Base-by-base conservation (phyloP, 2,113 vertebrate genomes). In the Otis tarda region DNA sequence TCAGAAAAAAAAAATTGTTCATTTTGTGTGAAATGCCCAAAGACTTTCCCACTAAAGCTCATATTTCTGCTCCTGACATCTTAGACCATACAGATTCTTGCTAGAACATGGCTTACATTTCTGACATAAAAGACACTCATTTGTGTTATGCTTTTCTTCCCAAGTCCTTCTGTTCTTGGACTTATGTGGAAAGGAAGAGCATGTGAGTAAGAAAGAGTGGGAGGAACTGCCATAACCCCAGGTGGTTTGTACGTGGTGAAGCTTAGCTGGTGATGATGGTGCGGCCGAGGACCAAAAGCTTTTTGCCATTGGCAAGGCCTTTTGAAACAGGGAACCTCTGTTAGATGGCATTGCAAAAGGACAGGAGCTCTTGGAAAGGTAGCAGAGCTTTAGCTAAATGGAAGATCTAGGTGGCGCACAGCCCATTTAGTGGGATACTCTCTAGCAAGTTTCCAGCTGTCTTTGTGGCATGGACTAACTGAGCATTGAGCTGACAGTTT, bases 171-270 rank as follows among this genome's bases (percentile, higher is more conserved):
- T 56, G 12, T 43, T 56, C 68, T 67, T 37, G 41, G 45, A 4
- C 10, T 30, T 35, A 27, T 0, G 0, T 30, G 11, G 13, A n/a
- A 17, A 60, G 9, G 33, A 91, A 25, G 4, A 65, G 7, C 18
- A 30, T 16, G 6, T 21, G 10, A 41, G 52, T 39, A 47, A 77
- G 74, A 70, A 37, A 47, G 41, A 24, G 27, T 41, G 28, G 37
- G 43, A 82, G 21, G 21, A 82, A 35, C 20, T 56, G n/a, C 12
- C 9, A 71, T 47, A 87, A 75, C 5, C 6, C 37, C 1, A 3
- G 18, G 24, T 30, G 6, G 7, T 57, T 17, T 61, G 33, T 27
- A 8, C 1, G 1, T 27, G 33, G 22, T 63, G 20, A 50, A 67
- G 15, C 24, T 84, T 77, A 74, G 18, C 11, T 84, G 60, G 10